Conservation (phyloP, 2,113 vertebrate genomes). For the Pygoscelis adeliae region DNA sequence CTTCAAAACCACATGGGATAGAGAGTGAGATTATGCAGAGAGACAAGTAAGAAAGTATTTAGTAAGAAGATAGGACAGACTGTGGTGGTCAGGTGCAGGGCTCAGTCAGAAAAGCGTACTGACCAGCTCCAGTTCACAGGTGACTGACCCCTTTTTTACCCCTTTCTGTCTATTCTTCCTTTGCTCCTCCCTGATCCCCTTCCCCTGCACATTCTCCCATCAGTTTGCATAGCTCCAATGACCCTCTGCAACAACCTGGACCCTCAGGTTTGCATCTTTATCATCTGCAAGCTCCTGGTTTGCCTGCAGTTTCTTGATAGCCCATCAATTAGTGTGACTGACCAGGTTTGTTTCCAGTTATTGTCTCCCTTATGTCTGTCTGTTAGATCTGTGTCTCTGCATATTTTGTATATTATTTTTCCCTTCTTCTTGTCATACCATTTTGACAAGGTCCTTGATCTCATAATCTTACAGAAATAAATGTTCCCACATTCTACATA, state of each 20-base stretch:
- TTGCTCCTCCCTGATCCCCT: neutral
- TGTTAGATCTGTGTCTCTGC: neutral
- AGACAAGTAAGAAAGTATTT: neutral
- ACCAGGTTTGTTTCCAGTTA: neutral
- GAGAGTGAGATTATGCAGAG: neutral
- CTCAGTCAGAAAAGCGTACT: neutral
- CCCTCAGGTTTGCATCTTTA: neutral
- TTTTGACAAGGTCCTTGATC: neutral
- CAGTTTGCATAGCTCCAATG: rapidly evolving
- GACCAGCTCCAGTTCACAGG: neutral
- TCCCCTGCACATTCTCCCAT: neutral
- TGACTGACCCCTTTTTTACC: rapidly evolving
- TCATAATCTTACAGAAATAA: neutral
- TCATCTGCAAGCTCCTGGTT: neutral
- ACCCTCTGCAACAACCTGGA: neutral
- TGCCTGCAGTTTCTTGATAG: neutral
- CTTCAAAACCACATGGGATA: neutral
- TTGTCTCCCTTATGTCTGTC: rapidly evolving
- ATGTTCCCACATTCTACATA: neutral
- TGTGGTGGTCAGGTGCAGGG: neutral
- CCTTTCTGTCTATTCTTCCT: neutral
- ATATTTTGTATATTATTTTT: neutral
- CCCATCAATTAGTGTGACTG: too few relatives aligned
- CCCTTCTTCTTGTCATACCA: neutral
- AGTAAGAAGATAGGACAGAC: neutral